Base-by-base conservation (phyloP, 2,113 vertebrate species). In the Toxotes jaculatrix region DNA sequence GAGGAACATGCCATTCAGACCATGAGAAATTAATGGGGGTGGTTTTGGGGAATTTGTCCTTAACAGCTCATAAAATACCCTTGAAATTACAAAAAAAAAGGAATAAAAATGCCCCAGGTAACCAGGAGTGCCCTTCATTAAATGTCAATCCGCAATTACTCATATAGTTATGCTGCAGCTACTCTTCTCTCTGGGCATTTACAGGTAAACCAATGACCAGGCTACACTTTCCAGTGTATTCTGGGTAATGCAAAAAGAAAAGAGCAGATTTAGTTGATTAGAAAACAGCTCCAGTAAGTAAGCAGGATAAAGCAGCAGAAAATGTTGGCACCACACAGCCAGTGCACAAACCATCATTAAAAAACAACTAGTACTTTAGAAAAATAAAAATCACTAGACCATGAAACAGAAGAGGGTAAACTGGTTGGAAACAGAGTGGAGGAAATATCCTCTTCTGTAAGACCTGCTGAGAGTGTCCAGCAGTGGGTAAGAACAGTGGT, bases 71-170 rank as follows among this genome's bases (percentile, higher is more conserved):
- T 77, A 65, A 84, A 84, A 82, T 21, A 32, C 23, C 16, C 21
- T 32, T 53, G 6, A 76, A 80, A 85, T 80, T 53, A 77, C n/a
- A 27, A 27, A 72, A 78, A 80, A 83, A 1, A 9, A 57, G 12
- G 19, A 34, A 40, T 53, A 21, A 42, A 80, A 75, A 27, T 7
- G 51, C 38, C 38, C 32, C 45, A 0, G 16, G 75, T 62, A 36
- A 65, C 70, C 32, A 80, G 14, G 19, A 14, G 19, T 71, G 79
- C 32, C 79, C 76, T 85, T 83, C 62, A 49, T 74, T 79, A 81
- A 88, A 88, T 78, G 76, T 74, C 82, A 89, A 36, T 56, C 11
- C 79, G 14, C 56, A 63, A 65, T 83, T 69, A 73, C 69, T 79
- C 43, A 60, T 36, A 34, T 77, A n/a, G 27, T 27, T 27, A 51